Percentiles rank a stretch among this genome's conserved stretches.
Evolutionary conservation across 2,888 invertebrate genomes (phyloP).

Genomic region (Teinopalpus imperialis): DNA sequence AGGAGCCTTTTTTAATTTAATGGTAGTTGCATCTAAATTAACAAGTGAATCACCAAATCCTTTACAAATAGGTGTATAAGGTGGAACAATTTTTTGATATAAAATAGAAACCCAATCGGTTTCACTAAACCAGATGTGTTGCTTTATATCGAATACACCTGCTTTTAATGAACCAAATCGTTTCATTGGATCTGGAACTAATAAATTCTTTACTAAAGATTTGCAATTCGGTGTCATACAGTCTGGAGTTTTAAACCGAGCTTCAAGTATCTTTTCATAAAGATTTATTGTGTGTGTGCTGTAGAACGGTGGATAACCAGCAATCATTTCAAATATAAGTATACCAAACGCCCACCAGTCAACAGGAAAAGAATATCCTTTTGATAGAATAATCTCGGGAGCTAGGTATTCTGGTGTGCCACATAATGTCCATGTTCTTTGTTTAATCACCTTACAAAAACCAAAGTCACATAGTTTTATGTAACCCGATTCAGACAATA

Average conservation of each 20-base stretch:
- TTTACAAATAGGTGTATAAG: slow-evolving; percentile 80
- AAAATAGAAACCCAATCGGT: slow-evolving; percentile 92
- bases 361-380: slow-evolving; percentile 94
- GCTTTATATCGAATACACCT: slow-evolving; percentile 94
- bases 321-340: slow-evolving; percentile 92
- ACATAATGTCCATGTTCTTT: slow-evolving; percentile 94
- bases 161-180: slow-evolving; percentile 94
- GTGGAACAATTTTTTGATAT: slow-evolving; percentile 85
- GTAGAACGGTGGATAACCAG: slow-evolving; percentile 96
- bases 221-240: slow-evolving; percentile 90
- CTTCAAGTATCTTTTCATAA: slow-evolving; percentile 95
- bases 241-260: slow-evolving; percentile 90
- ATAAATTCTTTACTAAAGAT: slow-evolving; percentile 88
- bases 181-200: slow-evolving; percentile 80
- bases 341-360: slow-evolving; percentile 98
- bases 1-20: slow-evolving; percentile 65
- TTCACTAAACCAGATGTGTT: slow-evolving; percentile 92
- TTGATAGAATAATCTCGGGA: slow-evolving; percentile 93
- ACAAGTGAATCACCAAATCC: slow-evolving; percentile 84
- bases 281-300: slow-evolving; percentile 93
- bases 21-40: slow-evolving; percentile 83
- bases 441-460: slow-evolving; percentile 89
- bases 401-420: slow-evolving; percentile 98
- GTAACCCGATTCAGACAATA: slow-evolving; percentile 88
- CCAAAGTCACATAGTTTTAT: slow-evolving; percentile 95